Percentiles rank a stretch among this genome's conserved stretches.
These are phyloP conservation scores for Harpalus rufipes DNA, from an alignment of 2,888 invertebrate genomes.

Conservation along the genomic window DNA sequence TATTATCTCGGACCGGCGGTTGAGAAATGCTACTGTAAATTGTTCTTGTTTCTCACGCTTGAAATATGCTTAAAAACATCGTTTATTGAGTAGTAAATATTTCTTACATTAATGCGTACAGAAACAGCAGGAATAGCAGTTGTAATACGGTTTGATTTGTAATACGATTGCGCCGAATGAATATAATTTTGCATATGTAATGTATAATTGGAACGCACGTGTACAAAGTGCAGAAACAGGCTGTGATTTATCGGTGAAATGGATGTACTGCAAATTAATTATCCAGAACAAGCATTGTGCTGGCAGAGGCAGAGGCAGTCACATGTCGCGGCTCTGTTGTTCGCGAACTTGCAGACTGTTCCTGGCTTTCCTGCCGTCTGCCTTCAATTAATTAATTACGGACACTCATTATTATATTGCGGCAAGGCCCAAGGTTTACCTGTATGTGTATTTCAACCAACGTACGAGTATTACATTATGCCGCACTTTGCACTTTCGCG, in stretches of 20 bases:
- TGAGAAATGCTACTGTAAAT: no score
- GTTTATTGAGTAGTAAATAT: no score
- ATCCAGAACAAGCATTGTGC: slow-evolving; percentile 65
- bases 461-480: slow-evolving; percentile 25
- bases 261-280: slow-evolving; percentile 66
- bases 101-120: no score
- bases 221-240: slow-evolving; percentile 26
- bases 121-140: no score
- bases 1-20: no score
- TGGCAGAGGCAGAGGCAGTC: slow-evolving; percentile 42
- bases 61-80: no score
- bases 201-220: slow-evolving; percentile 58
- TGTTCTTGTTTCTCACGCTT: no score
- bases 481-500: neutral
- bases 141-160: no score
- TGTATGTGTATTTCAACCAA: neutral
- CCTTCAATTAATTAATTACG: slow-evolving; percentile 56
- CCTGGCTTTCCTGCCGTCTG: slow-evolving; percentile 47
- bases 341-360: slow-evolving; percentile 63
- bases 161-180: slow-evolving; percentile 6
- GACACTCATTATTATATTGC: slow-evolving; percentile 56
- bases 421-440: neutral
- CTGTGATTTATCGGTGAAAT: slow-evolving; percentile 64
- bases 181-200: slow-evolving; percentile 62
- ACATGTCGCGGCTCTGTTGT: slow-evolving; percentile 64